A percentile compares a stretch with the other conserved stretches of the same genome.
These are phyloP conservation scores for Saguinus imperator DNA, from an alignment of 2,113 vertebrate species.

Conservation along the genomic window DNA sequence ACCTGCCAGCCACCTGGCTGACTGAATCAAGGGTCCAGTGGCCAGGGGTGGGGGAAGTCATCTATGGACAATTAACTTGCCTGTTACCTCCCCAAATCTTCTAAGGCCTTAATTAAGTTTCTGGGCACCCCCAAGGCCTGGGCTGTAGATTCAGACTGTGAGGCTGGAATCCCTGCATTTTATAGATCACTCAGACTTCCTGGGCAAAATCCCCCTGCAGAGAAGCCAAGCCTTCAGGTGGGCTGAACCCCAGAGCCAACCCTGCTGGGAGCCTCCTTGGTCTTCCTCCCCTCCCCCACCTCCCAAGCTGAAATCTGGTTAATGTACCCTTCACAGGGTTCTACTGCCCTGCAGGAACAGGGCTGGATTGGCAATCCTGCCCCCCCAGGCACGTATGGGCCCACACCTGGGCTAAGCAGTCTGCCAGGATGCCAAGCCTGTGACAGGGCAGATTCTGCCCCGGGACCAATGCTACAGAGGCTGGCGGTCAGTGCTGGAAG, in stretches of 20 bases:
- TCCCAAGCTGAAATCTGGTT: not conserved
- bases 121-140: not conserved
- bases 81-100: not conserved
- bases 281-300: too few species aligned
- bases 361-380: conserved; percentile 85
- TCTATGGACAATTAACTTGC: not conserved
- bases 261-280: not conserved
- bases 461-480: conserved; percentile 84
- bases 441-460: conserved; percentile 88
- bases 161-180: not conserved
- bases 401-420: conserved; percentile 80
- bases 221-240: not conserved
- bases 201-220: not conserved
- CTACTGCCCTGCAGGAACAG: conserved; percentile 89
- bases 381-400: conserved; percentile 87
- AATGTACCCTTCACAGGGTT: conserved; percentile 83
- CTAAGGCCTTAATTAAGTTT: not conserved
- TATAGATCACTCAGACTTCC: not conserved
- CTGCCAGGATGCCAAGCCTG: conserved; percentile 85
- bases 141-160: not conserved
- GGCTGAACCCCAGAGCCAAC: not conserved
- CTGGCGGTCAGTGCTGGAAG: conserved; percentile 86
- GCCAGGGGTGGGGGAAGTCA: not conserved
- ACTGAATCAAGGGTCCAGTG: not conserved
- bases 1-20: fast-evolving